Evolutionary conservation across 2,113 vertebrate genomes (phyloP), one percentile per base, ranked within the genome.

Genomic region (Nothoprocta perdicaria): DNA sequence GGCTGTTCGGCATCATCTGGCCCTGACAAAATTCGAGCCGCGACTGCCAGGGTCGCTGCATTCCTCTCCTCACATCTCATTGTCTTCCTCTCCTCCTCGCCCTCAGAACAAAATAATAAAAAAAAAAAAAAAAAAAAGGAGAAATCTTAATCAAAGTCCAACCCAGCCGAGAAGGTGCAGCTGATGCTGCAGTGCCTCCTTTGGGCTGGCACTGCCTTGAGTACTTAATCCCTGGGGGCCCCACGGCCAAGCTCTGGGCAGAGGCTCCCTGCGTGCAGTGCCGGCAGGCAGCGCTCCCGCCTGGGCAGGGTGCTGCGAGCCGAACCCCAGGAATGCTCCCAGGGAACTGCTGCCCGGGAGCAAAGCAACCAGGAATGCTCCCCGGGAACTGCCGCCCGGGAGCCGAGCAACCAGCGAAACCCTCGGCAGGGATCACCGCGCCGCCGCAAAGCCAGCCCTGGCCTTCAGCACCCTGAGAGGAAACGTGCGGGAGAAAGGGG

Each of bases 311-410:
- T 89, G 52, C 50, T 83, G 52, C 50, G 67, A 88, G 53, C 77
- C 29, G 90, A 67, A 43, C 91, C 94, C 93, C 86, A 94, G 81
- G 81, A 93, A 90, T 88, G 75, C 68, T 85, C 60, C 53, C 72
- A 65, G 63, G 61, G 84, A 90, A 52, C 40, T 92, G 55, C 63
- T 2, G n/a, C 78, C 52, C 88, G 40, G 0, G 0, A 72, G 58
- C 57, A 1, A 2, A 85, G 78, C 76, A 73, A 53, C 33, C 75
- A 83, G 79, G 81, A 93, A 90, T 88, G 75, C 68, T 85, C 60
- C 53, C 72, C 69, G 63, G 61, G 84, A 90, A 52, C 40, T 92
- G 55, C 63, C 2, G n/a, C 78, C 52, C 88, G 40, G 0, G 0
- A 72, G 58, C 57, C 1, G 1, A 85, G 78, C 76, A 73, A 53